Evolutionary conservation across 2,888 invertebrate genomes (phyloP).

Genomic region (Drosophila mimica): DNA sequence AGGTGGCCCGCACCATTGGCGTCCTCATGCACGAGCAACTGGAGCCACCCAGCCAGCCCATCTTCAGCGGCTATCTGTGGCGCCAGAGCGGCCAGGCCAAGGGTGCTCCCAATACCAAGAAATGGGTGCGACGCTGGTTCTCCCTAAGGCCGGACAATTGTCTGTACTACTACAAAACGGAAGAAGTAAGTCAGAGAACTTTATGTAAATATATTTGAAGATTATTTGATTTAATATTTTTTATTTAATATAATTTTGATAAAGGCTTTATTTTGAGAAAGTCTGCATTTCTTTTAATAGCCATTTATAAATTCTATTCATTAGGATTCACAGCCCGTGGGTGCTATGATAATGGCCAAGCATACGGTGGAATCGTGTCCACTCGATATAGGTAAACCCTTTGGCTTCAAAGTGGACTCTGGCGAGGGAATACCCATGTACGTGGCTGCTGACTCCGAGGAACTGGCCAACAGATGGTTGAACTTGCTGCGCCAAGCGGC

Average conservation of each 20-base stretch:
- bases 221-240: neutral
- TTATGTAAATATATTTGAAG: neutral
- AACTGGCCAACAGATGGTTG: constrained; percentile 91
- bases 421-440: constrained; percentile 90
- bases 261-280: neutral
- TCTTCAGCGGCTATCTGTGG: constrained; percentile 92
- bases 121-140: constrained; percentile 97
- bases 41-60: constrained; percentile 87
- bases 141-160: constrained; percentile 96
- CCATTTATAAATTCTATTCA: constrained; percentile 76
- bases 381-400: constrained; percentile 86
- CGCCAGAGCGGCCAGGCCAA: constrained; percentile 88
- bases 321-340: constrained; percentile 93
- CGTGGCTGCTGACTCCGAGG: constrained; percentile 92
- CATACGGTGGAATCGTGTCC: constrained; percentile 89
- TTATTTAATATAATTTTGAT: neutral
- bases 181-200: constrained; percentile 88
- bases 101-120: constrained; percentile 86
- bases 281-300: neutral
- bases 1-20: constrained; percentile 94
- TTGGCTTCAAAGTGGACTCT: constrained; percentile 90
- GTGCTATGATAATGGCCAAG: constrained; percentile 94
- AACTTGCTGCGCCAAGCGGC: constrained; percentile 92
- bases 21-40: constrained; percentile 89
- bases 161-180: constrained; percentile 97